Base-by-base conservation (phyloP, 2,113 vertebrate genomes). In the Climacteris rufus region DNA sequence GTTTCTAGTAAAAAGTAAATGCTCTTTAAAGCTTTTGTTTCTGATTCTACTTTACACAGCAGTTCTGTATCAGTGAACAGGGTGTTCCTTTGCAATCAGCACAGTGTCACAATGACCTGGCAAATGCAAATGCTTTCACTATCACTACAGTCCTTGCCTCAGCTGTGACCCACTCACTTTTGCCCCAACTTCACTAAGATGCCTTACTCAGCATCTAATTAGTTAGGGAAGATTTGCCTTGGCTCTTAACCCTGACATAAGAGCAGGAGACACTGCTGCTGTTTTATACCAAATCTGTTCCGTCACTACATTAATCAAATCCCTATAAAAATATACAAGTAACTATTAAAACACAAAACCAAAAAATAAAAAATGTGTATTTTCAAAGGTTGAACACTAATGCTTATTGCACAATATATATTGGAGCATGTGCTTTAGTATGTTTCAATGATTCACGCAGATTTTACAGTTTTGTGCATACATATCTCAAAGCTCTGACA, bases 191-290 rank as follows among this genome's bases (percentile, higher is more conserved):
- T 97, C 96, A 96, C 90, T 83, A 93, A 97, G 98, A 98, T 97
- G 98, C 97, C 97, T 98, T 98, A 97, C 96, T 98, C 98, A 98
- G 98, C 98, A 98, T 97, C 97, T 98, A 97, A 98, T 98, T 98
- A 97, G 97, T 97, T 97, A 98, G 97, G 96, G 96, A 98, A 97
- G 96, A 96, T 97, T 97, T 97, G 97, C 94, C 87, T 89, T 83
- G 86, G 95, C 96, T 97, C 96, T 97, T 98, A 98, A 98, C 96
- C 95, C 97, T 97, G 97, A 97, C 97, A 97, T 85, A 88, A 71
- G 83, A 97, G 97, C 97, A 98, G 97, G 97, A 98, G 94, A 91
- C 91, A 91, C 70, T 87, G 88, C 86, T 97, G 96, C 94, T 95
- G 90, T 89, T 95, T 91, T 97, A 97, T 98, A 98, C 97, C 97